Base-by-base conservation (phyloP, 2,797 vertebrate genomes). In the Vespertilio murinus region DNA sequence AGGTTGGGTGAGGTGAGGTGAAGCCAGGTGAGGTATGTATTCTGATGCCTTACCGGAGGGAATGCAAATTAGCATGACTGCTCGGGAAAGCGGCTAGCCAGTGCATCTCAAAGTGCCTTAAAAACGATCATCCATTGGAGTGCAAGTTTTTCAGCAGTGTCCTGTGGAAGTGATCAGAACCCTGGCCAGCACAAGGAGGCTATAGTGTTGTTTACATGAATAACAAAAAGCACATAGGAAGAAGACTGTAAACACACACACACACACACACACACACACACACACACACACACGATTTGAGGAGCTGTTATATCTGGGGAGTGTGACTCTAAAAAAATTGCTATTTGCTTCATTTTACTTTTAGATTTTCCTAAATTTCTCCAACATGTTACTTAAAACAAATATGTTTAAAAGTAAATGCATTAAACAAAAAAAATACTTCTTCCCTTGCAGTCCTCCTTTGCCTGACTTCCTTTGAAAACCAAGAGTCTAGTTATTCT, bases 281-380 rank as follows among this genome's bases (percentile, higher is more conserved):
- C 54, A 59, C 25, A 59, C 56, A 59, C 33, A 61, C 2, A 42
- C 40, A 42, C 40, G 65, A 38, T 71, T 30, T 87, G n/a, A 83
- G 25, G 33, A 52, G n/a, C 80, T 79, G 9, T 40, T 80, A 33
- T 45, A 61, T 64, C 7, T 59, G 47, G 1, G 8, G 49, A 65
- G 54, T 64, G 5, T 71, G 25, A 80, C 65, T 38, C 28, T 40
- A 30, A 82, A 93, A 93, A 91, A 85, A 64, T 35, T 59, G 56
- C 23, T 18, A 54, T 74, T 92, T 84, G 54, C 30, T 92, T 91
- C 40, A 49, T 84, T 83, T 84, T 86, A 78, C 23, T 94, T 82
- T 80, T 40, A 84, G 40, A 45, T 40, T 91, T 89, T 67, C 52
- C 38, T 91, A 54, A 70, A 56, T 81, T 70, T 81, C 8, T 42